Evolutionary conservation across 2,797 vertebrate species (phyloP), one percentile per base, ranked within the genome.

Genomic region (Sebastiscus albofasciatus): DNA sequence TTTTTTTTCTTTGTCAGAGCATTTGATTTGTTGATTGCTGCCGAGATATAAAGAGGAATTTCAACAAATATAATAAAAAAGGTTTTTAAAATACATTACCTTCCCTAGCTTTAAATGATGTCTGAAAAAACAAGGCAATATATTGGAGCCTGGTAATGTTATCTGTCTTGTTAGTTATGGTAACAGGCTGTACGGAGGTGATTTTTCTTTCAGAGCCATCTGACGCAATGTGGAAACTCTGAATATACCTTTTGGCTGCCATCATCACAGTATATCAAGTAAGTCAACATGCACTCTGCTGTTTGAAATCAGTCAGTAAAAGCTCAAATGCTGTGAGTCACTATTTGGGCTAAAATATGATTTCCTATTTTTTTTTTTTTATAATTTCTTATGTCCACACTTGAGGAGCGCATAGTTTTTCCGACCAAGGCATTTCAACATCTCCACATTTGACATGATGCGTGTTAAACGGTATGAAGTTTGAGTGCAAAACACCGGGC

Each of bases 171-270:
- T 75, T 26, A 62, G 31, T 62, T 73, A 59, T 18, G 54, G 52
- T 74, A 67, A 79, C 56, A 54, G 18, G 27, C 20, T 69, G 18
- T 2, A 69, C 5, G 10, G 22, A 55, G 55, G 24, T 16, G 14
- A 22, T 61, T 54, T 62, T 79, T 56, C 24, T 67, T 33, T 71
- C 14, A 61, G 33, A 73, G 75, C 18, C 46, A 59, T 68, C 27
- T 78, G 73, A 86, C 1, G 16, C 49, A 77, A 72, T 77, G 34
- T 83, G 74, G 67, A 91, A 87, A 86, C 52, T 81, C 8, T 87
- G 52, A 73, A 78, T 42, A 29, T 64, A 49, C n/a, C 26, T 52
- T 33, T 58, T 64, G 31, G 31, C 77, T 34, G 18, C 12, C 70
- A 72, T 77, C 22, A 62, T 71, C 11, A 49, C 22, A 64, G 18